Evolutionary conservation across 2,797 vertebrate species (phyloP).

Genomic region (Lepilemur septentrionalis): DNA sequence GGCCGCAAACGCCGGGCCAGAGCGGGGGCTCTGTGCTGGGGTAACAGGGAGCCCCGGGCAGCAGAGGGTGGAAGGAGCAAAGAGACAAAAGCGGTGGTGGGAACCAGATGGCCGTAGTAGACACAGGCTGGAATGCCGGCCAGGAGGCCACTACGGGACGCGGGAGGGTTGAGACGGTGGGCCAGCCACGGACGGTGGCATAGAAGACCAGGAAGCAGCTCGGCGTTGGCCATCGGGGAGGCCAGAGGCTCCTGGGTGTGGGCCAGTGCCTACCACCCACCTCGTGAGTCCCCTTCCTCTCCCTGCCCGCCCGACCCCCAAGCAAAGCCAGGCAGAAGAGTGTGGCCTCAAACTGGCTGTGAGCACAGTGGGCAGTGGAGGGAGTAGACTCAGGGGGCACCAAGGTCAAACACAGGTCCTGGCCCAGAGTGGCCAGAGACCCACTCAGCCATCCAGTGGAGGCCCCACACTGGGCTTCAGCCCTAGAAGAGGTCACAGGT

Average conservation of each 20-base stretch:
- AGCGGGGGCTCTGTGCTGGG: neutral
- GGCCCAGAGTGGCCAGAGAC: neutral
- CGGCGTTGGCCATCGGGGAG: neutral
- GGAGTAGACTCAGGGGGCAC: neutral
- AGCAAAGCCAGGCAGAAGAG: neutral
- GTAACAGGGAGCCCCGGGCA: neutral
- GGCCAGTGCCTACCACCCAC: neutral
- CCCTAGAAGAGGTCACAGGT: neutral
- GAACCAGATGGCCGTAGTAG: neutral
- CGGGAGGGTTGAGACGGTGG: neutral
- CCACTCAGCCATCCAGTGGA: neutral
- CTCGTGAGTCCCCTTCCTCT: neutral
- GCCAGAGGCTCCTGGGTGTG: neutral
- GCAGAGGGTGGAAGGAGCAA: neutral
- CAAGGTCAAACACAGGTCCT: neutral
- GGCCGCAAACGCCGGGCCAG: neutral
- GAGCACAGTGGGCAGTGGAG: accelerated
- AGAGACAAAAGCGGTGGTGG: neutral
- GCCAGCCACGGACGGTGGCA: neutral
- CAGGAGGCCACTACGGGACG: neutral
- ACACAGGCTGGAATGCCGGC: neutral
- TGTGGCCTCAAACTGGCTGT: neutral
- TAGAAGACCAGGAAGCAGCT: neutral
- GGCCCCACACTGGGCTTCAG: too few species aligned
- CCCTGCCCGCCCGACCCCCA: neutral